Conservation (phyloP, 2,888 invertebrate genomes). For the Beris chalybata region DNA sequence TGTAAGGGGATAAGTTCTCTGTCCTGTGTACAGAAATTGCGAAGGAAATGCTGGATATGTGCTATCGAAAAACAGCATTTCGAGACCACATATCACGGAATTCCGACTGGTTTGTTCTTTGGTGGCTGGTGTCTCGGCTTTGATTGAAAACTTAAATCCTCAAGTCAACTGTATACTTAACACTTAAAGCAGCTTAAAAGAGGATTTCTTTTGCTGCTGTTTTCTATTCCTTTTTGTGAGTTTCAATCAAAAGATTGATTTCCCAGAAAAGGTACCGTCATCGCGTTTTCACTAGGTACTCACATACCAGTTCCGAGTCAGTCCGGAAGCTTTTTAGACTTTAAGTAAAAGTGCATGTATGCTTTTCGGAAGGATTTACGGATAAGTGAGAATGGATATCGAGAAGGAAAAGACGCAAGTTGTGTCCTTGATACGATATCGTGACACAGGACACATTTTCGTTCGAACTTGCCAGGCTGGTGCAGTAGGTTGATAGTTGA, state of each 20-base stretch:
- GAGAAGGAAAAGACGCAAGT: too few relatives aligned
- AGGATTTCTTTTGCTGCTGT: not conserved
- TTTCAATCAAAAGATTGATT: not conserved
- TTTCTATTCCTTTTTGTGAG: conserved; percentile 1
- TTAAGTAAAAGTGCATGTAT: conserved; percentile 22
- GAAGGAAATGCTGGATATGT: not conserved
- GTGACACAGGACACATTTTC: too few relatives aligned
- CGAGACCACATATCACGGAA: not conserved
- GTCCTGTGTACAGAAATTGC: not conserved
- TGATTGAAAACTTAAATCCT: conserved; percentile 19
- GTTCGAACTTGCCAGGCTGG: too few relatives aligned
- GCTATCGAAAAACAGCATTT: not conserved
- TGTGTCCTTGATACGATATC: too few relatives aligned
- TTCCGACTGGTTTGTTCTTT: not conserved
- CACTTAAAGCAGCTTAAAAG: conserved; percentile 23
- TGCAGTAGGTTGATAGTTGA: too few relatives aligned
- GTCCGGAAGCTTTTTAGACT: conserved; percentile 5
- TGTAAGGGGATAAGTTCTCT: not conserved
- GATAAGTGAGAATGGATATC: too few relatives aligned
- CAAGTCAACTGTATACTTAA: conserved; percentile 21
- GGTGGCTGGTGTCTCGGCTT: not conserved
- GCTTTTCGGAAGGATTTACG: not conserved
- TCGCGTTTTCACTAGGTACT: not conserved
- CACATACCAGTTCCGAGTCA: not conserved
- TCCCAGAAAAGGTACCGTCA: not conserved